Percentiles rank a stretch among this genome's conserved stretches.
phyloP scores from a whole-genome alignment of 2,797 vertebrate genomes.

The Hoplostethus atlanticus region DNA sequence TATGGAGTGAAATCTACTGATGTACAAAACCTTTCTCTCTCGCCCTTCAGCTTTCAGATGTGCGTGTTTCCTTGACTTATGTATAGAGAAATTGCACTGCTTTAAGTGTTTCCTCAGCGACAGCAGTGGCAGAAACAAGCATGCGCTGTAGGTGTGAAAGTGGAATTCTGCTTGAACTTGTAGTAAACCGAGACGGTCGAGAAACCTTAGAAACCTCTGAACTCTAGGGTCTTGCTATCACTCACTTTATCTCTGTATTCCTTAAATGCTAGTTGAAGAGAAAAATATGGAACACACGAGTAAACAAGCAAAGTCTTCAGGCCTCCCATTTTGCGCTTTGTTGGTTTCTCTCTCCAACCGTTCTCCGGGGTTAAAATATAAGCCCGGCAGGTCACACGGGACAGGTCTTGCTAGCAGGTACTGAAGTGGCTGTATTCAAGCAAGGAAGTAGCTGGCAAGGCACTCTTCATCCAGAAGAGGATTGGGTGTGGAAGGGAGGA shows the following conservation, averaged over 20 bases:
- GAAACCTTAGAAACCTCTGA: background rate
- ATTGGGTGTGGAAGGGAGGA: constrained; percentile 47
- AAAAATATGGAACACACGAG: constrained; percentile 8
- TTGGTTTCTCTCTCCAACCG: constrained; percentile 21
- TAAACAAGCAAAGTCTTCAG: constrained; percentile 34
- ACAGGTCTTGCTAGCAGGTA: constrained; percentile 31
- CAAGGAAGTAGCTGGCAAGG: constrained; percentile 29
- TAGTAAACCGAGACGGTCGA: background rate
- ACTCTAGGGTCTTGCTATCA: constrained; percentile 2
- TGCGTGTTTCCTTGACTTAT: constrained; percentile 13
- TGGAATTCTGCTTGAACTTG: constrained; percentile 1
- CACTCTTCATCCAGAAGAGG: constrained; percentile 51
- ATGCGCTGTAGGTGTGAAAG: background rate
- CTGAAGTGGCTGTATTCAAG: constrained; percentile 50
- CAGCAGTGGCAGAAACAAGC: constrained; percentile 3
- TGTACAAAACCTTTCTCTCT: constrained; percentile 10
- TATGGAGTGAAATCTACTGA: constrained; percentile 21
- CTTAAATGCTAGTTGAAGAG: constrained; percentile 20
- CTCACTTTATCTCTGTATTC: constrained; percentile 20
- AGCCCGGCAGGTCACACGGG: constrained; percentile 34
- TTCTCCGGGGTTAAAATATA: constrained; percentile 55
- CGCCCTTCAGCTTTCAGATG: constrained; percentile 12
- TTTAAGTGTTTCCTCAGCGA: background rate
- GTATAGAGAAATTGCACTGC: background rate
- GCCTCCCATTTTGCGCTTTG: constrained; percentile 42